Conservation (phyloP, 2,888 invertebrate genomes). For the Pedicia rivosa region DNA sequence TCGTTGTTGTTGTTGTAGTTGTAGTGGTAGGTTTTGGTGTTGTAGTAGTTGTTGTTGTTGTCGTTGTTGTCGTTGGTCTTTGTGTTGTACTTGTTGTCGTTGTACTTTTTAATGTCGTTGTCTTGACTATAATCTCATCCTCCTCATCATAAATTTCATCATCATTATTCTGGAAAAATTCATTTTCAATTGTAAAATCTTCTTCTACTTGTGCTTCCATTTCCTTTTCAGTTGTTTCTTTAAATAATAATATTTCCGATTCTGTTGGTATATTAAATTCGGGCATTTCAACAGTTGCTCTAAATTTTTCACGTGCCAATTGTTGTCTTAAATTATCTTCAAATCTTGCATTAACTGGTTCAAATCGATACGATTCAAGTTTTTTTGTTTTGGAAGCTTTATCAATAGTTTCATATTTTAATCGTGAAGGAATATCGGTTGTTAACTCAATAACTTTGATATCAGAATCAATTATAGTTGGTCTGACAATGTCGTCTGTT, state of each 20-base stretch:
- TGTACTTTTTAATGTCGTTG: constrained; percentile 6
- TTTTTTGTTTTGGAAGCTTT: no score
- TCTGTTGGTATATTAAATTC: constrained; percentile 13
- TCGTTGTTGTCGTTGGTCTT: constrained; percentile 16
- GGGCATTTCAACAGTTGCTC: constrained; percentile 14
- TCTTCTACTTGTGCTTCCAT: constrained; percentile 17
- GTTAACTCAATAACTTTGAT: no score
- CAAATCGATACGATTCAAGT: no score
- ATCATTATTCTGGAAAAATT: constrained; percentile 4
- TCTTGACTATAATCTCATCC: constrained; percentile 10
- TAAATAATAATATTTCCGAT: constrained; percentile 23
- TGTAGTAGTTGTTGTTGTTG: constrained; percentile 14
- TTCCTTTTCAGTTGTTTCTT: constrained; percentile 19
- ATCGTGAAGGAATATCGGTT: no score
- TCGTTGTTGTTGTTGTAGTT: constrained; percentile 18
- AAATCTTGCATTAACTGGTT: no score
- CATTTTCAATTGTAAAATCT: constrained; percentile 14
- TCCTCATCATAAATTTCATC: constrained; percentile 9
- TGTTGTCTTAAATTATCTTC: constrained; percentile 2
- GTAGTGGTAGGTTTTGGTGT: constrained; percentile 14
- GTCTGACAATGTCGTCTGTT: no score
- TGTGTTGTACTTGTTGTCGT: constrained; percentile 8
- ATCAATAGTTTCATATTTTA: no score
- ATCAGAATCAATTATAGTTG: no score
- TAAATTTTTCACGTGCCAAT: constrained; percentile 9